Evolutionary conservation across 2,888 invertebrate genomes (phyloP), one percentile per base, ranked within the genome.

Genomic region (Apamea monoglypha): DNA sequence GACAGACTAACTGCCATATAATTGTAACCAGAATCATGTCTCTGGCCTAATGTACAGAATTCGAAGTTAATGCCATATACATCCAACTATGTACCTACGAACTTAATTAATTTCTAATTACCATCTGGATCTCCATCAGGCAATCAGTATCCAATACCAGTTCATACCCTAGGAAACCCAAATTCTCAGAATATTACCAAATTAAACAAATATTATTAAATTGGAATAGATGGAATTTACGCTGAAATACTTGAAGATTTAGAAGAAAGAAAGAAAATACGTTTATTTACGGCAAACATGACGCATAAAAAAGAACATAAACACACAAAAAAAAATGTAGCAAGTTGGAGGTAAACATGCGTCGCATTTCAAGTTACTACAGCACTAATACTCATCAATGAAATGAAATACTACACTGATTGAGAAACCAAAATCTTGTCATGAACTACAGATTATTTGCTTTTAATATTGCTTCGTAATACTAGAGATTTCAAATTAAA

Each of bases 1-100:
- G 72, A 50, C 56, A 53, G 32, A 21, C 86, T 85, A 86, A 82
- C 80, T 82, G 79, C 59, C 72, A 79, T 85, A 69, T 79, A 75
- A 79, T 80, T 85, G 69, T 75, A 64, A 75, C 40, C 67, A 81
- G 16, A 21, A n/a, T 59, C 78, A 74, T 68, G 53, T 76, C 5
- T 76, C 32, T 70, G 36, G 36, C 21, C 32, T 53, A 25, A 59
- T 67, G 70, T 80, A 64, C 16, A 64, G 32, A 50, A 68, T 16
- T 61, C 32, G 16, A 50, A 44, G 44, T 67, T 44, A 40, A 47
- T 63, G 10, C 0, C 25, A 32, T 64, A 32, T 32, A 56, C 32
- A 64, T 36, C 12, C 56, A 14, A 16, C n/a, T 69, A 44, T 50
- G n/a, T 69, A 71, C 10, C 8, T 36, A 25, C 10, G 21, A 18